phyloP scores from a whole-genome alignment of 1,140 invertebrate species.

The Dreissena rostriformis region DNA sequence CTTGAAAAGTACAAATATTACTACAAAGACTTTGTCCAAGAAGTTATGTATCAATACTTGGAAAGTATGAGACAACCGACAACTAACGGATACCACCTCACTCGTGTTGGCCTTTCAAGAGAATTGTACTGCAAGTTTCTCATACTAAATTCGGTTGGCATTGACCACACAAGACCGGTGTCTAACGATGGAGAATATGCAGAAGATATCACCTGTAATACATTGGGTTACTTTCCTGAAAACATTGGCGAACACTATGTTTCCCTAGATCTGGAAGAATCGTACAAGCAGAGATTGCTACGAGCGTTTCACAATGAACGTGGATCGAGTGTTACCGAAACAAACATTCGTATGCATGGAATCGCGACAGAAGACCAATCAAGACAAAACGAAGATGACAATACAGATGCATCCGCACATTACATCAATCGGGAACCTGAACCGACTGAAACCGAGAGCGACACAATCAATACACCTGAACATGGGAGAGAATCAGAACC shows the following conservation, averaged over 20 bases:
- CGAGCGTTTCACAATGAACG: neutral
- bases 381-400: neutral
- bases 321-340: neutral
- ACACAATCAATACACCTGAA: neutral
- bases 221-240: constrained; percentile 9
- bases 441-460: neutral
- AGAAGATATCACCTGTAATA: neutral
- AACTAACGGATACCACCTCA: neutral
- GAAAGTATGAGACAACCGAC: neutral
- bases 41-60: neutral
- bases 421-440: neutral
- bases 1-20: neutral
- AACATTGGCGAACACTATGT: constrained; percentile 9
- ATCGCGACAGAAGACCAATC: neutral
- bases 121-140: neutral
- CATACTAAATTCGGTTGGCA: neutral
- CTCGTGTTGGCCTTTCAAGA: neutral
- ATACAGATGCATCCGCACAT: neutral
- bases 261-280: neutral
- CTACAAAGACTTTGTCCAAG: neutral
- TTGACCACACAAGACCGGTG: neutral
- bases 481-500: neutral
- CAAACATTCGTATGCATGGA: neutral
- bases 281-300: neutral
- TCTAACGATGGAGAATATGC: neutral